These are phyloP conservation scores for Lampropteryx suffumata DNA, from an alignment of 2,888 invertebrate species.

Conservation along the genomic window DNA sequence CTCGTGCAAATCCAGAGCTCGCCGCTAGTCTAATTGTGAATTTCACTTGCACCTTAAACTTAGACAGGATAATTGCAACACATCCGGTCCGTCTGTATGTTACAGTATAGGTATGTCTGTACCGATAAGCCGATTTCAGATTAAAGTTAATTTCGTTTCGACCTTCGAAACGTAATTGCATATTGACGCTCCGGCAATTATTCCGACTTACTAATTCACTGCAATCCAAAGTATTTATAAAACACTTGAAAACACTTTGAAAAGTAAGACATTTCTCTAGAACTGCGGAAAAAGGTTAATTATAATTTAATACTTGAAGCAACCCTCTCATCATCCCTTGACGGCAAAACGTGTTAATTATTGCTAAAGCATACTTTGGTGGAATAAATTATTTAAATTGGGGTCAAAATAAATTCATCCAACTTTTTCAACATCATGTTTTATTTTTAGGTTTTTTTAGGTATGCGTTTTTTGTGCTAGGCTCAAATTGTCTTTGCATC, in stretches of 20 bases:
- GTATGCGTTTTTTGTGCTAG: too few species aligned
- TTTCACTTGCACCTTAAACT: conserved; percentile 52
- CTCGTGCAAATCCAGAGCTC: conserved; percentile 2
- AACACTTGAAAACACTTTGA: conserved; percentile 10
- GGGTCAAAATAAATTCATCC: conserved; percentile 6
- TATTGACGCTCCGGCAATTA: conserved; percentile 31
- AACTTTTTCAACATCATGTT: not conserved
- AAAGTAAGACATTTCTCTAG: too few species aligned
- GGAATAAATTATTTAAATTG: conserved; percentile 13
- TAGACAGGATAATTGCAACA: conserved; percentile 70
- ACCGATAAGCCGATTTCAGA: conserved; percentile 27
- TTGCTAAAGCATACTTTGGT: conserved; percentile 3
- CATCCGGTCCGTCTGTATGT: conserved; percentile 64
- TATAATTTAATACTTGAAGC: conserved; percentile 1
- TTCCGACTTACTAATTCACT: conserved; percentile 35
- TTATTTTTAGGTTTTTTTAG: too few species aligned
- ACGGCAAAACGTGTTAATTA: conserved; percentile 32
- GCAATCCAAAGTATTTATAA: too few species aligned
- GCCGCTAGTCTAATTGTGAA: conserved; percentile 41
- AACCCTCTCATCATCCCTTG: conserved; percentile 24
- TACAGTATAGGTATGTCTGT: conserved; percentile 33
- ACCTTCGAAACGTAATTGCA: conserved; percentile 59
- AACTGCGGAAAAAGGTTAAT: too few species aligned
- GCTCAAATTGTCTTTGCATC: too few species aligned
- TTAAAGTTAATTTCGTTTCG: conserved; percentile 38